These are phyloP conservation scores for Pollimyrus isidori DNA, from an alignment of 2,113 vertebrate genomes.

Conservation along the genomic window DNA sequence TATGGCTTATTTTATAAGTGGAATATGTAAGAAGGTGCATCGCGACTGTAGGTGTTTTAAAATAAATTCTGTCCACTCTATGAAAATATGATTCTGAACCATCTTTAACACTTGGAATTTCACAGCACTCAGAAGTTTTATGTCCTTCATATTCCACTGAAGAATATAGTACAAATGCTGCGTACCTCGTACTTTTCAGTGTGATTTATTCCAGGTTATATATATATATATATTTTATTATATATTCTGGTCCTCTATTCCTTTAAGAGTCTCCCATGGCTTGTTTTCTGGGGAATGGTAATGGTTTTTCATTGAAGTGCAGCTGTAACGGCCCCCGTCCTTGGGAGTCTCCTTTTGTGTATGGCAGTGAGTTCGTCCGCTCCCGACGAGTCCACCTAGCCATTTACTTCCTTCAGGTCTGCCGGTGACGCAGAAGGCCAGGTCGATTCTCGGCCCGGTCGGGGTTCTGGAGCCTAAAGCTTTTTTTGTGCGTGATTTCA, in stretches of 20 bases:
- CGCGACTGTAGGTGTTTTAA: background rate
- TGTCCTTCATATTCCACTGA: background rate
- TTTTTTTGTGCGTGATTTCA: background rate
- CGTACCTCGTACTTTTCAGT: background rate
- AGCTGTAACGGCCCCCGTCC: background rate
- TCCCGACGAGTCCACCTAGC: slow-evolving; percentile 33
- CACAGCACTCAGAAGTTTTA: background rate
- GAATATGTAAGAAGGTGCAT: background rate
- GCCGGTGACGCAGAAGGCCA: background rate
- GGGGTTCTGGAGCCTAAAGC: slow-evolving; percentile 10
- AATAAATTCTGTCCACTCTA: background rate
- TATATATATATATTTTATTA: background rate
- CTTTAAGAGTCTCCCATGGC: background rate
- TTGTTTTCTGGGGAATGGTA: background rate
- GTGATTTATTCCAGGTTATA: background rate
- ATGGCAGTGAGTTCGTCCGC: slow-evolving; percentile 16
- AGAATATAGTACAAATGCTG: background rate
- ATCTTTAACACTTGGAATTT: background rate
- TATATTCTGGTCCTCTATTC: background rate
- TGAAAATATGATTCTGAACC: background rate
- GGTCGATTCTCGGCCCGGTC: background rate
- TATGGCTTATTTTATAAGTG: background rate
- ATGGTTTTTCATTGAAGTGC: background rate
- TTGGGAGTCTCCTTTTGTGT: background rate
- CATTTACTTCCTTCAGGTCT: slow-evolving; percentile 20